Evolutionary conservation across 2,888 invertebrate genomes (phyloP), one percentile per base, ranked within the genome.

Genomic region (Microctonus hyperodae): DNA sequence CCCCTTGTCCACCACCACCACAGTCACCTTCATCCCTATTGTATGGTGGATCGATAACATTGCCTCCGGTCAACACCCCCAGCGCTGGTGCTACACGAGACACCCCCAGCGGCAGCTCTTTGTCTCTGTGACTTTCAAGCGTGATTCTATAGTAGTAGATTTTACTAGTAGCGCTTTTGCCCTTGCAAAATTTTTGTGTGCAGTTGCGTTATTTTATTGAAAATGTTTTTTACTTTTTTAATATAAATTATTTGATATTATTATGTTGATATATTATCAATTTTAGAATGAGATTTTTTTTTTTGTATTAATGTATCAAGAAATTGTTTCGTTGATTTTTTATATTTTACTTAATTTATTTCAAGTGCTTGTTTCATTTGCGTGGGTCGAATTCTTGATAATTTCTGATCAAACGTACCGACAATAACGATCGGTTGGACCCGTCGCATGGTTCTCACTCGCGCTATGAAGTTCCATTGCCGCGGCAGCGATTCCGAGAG

Each of bases 371-470:
- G 16, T 44, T n/a, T n/a, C 3, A 40, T 20, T 16, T 44, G 9
- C 16, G 7, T 44, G 44, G 6, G 44, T 16, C 44, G 16, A 16
- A 44, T n/a, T 35, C 37, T 16, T 35, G 60, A 50, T 69, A 25
- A 16, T 23, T 23, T 65, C 67, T 69, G 70, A 69, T 69, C 70
- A 67, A 40, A 56, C 67, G 69, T 61, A 51, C 60, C 69, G 53
- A 65, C 56, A 59, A 59, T 31, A 5, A 9, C 51, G 51, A 20
- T 10, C n/a, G 25, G n/a, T 33, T 35, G 50, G n/a, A 53, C 22
- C 23, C 62, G 53, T 35, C 23, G 72, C 65, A 68, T 58, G 66
- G 68, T 71, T 28, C n/a, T 67, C 71, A 71, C 72, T 72, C 71
- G 69, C 71, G 60, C 50, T 61, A 22, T 67, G 68, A 37, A 71